Conservation (phyloP, 2,888 invertebrate species). For the Drosophila peninsularis region DNA sequence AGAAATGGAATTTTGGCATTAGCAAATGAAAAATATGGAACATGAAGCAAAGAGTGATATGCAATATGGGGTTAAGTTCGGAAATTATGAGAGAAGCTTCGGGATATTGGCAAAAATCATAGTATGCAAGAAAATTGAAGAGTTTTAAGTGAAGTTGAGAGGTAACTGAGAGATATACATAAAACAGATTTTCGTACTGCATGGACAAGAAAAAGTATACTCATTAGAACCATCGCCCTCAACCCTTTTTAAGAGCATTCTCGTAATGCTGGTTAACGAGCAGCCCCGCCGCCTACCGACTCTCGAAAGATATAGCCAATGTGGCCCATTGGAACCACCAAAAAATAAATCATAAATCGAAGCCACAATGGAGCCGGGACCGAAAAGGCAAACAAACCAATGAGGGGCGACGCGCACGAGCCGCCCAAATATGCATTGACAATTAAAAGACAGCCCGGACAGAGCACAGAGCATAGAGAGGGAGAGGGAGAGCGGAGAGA, state of each 20-base stretch:
- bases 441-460: slow-evolving; percentile 58
- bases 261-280: slow-evolving; percentile 8
- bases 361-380: slow-evolving; percentile 59
- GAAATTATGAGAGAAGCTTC: too few relatives aligned
- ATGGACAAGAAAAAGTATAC: neutral
- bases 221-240: neutral
- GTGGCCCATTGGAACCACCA: slow-evolving; percentile 43
- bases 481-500: neutral
- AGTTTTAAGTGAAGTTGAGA: too few relatives aligned
- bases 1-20: neutral
- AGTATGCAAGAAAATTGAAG: too few relatives aligned
- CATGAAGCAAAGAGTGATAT: neutral
- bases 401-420: neutral
- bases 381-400: slow-evolving; percentile 55
- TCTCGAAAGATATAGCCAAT: slow-evolving; percentile 14
- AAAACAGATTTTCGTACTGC: too few relatives aligned
- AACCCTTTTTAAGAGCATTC: slow-evolving; percentile 5
- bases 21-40: neutral
- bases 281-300: neutral
- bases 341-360: slow-evolving; percentile 76
- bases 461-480: neutral
- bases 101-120: neutral
- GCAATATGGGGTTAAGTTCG: neutral
- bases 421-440: slow-evolving; percentile 72
- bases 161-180: too few relatives aligned